A percentile compares a stretch with the other conserved stretches of the same genome.
phyloP scores from a whole-genome alignment of 2,797 vertebrate genomes.

The Phylloscopus collybita region DNA sequence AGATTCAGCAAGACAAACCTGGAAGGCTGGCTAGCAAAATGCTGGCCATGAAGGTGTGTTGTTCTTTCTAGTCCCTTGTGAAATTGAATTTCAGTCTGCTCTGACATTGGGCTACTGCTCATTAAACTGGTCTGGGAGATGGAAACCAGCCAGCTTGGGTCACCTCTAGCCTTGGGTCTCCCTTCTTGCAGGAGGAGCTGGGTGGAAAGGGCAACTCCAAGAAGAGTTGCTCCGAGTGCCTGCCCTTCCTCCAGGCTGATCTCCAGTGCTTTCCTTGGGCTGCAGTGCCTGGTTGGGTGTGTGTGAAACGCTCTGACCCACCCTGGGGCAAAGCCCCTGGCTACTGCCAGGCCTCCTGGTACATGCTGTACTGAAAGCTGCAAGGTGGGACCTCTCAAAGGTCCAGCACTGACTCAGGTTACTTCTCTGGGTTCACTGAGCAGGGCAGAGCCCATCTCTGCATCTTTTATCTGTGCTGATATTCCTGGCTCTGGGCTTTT shows the following conservation, averaged over 20 bases:
- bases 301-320: fast-evolving
- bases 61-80: not conserved
- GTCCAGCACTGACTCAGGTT: fast-evolving
- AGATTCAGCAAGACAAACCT: not conserved
- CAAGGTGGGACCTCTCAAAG: not conserved
- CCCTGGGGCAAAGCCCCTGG: not conserved
- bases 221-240: not conserved
- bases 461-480: not conserved
- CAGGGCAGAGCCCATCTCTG: not conserved
- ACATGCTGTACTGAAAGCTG: not conserved
- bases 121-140: not conserved
- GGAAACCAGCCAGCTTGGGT: not conserved
- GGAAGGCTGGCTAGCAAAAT: not conserved
- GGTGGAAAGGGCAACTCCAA: not conserved
- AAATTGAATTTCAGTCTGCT: not conserved
- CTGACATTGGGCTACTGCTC: not conserved
- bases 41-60: fast-evolving
- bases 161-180: not conserved
- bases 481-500: not conserved
- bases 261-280: not conserved
- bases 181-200: not conserved
- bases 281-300: fast-evolving
- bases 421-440: not conserved
- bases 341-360: not conserved
- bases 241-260: not conserved